Base-by-base conservation (phyloP, 2,888 invertebrate species). In the Adelognathus sp. region DNA sequence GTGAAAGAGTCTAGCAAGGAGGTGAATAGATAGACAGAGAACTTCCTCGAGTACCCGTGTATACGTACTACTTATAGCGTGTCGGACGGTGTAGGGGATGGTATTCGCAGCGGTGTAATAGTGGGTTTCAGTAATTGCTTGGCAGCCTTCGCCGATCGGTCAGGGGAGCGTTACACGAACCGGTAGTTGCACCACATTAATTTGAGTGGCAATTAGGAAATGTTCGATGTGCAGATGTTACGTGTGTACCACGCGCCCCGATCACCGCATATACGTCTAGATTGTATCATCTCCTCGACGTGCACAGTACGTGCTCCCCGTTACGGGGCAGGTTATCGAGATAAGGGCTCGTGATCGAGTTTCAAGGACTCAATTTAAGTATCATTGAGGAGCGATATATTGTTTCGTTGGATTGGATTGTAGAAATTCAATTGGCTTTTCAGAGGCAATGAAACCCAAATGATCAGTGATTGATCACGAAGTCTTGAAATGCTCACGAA, bases 151-250 rank as follows among this genome's bases (percentile, higher is more conserved):
- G 31, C 44, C 33, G 33, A 67, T 54, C 67, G 72, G 44, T 63
- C 41, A 36, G 54, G 56, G 54, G 46, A 67, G 33, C 61, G 33
- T 44, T 36, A 36, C 67, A 21, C 21, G 44, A 5, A 6, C 46
- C 46, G 16, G 29, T 46, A 46, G 56, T 36, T n/a, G 54, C 16
- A 36, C 46, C 44, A 60, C 60, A 56, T 67, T 77, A 67, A 77
- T 77, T 72, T 67, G 67, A 72, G 72, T 67, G 72, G 72, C 67
- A 77, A 77, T 72, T 72, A 77, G 61, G 29, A 24, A 61, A 61
- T 56, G 63, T 72, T 72, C 72, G 61, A 69, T 52, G 71, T 31
- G 33, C 24, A 44, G 52, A 58, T 69, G 46, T 54, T 41, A 24
- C 50, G 50, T 60, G 16, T 39, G 24, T 70, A 36, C 60, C 11